These are phyloP conservation scores for Eucidaris tribuloides DNA, from an alignment of 35 echinoderm and acorn worm species.

Conservation along the genomic window DNA sequence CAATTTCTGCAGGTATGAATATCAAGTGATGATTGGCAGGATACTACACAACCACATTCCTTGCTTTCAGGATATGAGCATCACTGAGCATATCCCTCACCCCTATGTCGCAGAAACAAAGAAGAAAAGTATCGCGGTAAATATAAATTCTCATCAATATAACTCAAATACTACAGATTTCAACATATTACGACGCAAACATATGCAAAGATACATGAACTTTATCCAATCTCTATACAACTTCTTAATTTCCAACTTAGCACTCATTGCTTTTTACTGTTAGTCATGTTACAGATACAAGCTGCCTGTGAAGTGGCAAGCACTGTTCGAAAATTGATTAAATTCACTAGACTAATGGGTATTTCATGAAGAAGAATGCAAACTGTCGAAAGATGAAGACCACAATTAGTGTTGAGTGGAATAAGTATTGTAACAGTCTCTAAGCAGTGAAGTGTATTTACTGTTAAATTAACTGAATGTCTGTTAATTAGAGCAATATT, in stretches of 20 bases:
- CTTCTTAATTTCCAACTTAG: background rate
- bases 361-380: background rate
- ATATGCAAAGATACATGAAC: background rate
- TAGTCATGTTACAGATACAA: background rate
- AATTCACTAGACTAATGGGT: background rate
- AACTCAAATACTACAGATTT: background rate
- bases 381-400: too few relatives aligned
- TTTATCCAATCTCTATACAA: background rate
- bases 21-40: slow-evolving; percentile 2
- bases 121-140: background rate
- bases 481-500: background rate
- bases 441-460: background rate
- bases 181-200: background rate
- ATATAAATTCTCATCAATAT: background rate
- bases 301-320: background rate
- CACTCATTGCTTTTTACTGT: background rate
- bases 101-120: background rate
- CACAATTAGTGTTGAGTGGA: background rate
- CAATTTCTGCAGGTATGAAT: background rate
- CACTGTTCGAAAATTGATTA: background rate
- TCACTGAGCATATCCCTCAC: background rate
- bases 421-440: background rate
- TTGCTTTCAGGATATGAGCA: background rate
- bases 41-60: background rate
- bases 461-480: background rate